Conservation (phyloP, 2,888 invertebrate species). For the Ormyrus pomaceus region DNA sequence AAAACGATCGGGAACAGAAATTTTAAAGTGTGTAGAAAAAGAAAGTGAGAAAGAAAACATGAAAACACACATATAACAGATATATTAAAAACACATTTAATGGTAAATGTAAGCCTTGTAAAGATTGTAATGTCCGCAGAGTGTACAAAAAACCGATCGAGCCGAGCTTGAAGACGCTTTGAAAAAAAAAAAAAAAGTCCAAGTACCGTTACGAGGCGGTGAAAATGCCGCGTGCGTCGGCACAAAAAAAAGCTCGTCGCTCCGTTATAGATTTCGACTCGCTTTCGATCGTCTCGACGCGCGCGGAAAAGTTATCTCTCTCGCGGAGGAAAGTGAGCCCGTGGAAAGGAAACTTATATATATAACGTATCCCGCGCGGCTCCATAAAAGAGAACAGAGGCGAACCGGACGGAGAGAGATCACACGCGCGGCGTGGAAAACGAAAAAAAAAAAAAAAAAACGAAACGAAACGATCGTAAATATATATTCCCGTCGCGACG, state of each 20-base stretch:
- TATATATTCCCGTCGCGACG: background rate
- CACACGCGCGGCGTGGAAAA: background rate
- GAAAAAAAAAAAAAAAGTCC: too few species aligned
- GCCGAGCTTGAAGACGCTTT: too few species aligned
- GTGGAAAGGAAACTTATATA: conserved; percentile 31
- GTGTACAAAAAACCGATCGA: too few species aligned
- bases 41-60: conserved; percentile 35
- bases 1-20: conserved; percentile 31
- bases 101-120: conserved; percentile 23
- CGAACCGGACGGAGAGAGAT: conserved; percentile 30
- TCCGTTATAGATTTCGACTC: too few species aligned
- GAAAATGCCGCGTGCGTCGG: too few species aligned
- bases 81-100: conserved; percentile 33
- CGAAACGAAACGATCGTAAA: conserved; percentile 43
- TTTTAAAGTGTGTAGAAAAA: conserved; percentile 36
- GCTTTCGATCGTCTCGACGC: too few species aligned
- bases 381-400: conserved; percentile 22
- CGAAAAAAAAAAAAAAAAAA: background rate
- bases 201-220: too few species aligned
- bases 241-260: too few species aligned
- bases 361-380: background rate
- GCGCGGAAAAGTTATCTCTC: too few species aligned
- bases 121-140: background rate
- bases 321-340: conserved; percentile 23
- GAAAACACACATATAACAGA: conserved; percentile 32